Percentiles rank a stretch among this genome's conserved stretches.
These are phyloP conservation scores for Gadus chalcogrammus DNA, from an alignment of 2,113 vertebrate species.

Conservation along the genomic window DNA sequence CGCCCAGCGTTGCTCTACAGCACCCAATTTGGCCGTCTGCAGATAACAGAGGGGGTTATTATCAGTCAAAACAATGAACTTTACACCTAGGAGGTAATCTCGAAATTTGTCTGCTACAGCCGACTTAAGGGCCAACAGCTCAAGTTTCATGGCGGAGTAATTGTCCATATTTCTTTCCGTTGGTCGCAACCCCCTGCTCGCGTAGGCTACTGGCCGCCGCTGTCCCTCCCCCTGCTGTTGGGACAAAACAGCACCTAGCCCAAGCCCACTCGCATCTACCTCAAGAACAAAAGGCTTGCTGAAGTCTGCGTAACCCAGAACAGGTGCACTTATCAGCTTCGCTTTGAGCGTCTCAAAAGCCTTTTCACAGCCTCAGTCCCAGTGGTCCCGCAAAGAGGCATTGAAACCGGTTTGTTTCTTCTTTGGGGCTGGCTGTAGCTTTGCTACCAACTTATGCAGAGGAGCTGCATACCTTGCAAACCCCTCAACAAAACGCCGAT, in stretches of 20 bases:
- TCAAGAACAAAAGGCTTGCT: conserved; percentile 9
- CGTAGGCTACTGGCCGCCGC: conserved; percentile 3
- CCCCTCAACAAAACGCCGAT: background rate
- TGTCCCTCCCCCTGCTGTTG: background rate
- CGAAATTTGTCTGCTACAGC: background rate
- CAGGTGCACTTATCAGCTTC: background rate
- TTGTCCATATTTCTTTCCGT: conserved; percentile 11
- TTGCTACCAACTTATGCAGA: background rate
- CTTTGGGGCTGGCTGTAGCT: background rate
- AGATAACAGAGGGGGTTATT: conserved; percentile 1
- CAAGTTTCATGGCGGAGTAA: conserved; percentile 6
- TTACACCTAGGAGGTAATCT: background rate
- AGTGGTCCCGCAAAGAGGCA: background rate
- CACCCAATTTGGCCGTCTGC: conserved; percentile 13
- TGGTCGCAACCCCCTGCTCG: background rate
- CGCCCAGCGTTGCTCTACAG: conserved; percentile 8
- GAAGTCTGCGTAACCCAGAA: background rate
- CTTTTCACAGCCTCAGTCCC: background rate
- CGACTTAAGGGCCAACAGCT: background rate
- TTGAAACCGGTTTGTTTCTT: background rate
- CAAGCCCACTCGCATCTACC: conserved; percentile 1
- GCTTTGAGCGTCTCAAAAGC: background rate
- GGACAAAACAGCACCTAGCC: background rate
- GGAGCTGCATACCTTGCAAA: background rate
- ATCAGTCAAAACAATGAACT: background rate